Base-by-base conservation (phyloP, 2,113 vertebrate species). In the Neomonachus schauinslandi region DNA sequence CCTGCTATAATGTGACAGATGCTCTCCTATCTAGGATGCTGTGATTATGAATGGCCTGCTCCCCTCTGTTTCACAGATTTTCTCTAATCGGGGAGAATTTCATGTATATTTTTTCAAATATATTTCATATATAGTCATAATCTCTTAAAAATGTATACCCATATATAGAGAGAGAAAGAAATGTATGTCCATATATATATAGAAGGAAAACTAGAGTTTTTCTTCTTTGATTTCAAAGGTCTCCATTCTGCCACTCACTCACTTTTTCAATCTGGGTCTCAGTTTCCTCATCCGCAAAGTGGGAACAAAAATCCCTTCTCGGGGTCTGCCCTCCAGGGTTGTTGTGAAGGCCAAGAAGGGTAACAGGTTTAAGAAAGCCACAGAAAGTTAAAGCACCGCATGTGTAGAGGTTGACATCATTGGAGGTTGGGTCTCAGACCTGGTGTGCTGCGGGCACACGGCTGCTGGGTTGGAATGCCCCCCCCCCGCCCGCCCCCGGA, bases 391-490 rank as follows among this genome's bases (percentile, higher is more conserved):
- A 67, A 53, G 9, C 22, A 3, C 28, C 26, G 0, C 22, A 21
- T 0, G 0, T 14, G 24, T 0, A 18, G 72, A 55, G 42, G 24
- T 22, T n/a, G n/a, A 69, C 39, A 7, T 59, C 51, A 10, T 16
- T 2, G 0, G 2, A 33, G 18, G 46, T 2, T 0, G 0, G 42
- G 46, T 3, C 46, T 19, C 42, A 21, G 42, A 61, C 3, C 10
- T 11, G 11, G 42, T 55, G 1, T 4, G 7, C 14, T 39, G 5
- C 4, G 31, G 57, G 39, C 16, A n/a, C 21, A 5, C 1, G 77
- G 79, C 18, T 53, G 11, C 14, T 51, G 28, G 67, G 33, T 12
- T 36, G 1, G 82, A 28, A 80, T 2, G 39, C 7, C 46, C 46
- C 46, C 7, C 46, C 46, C 46, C 28, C 5, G 6, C 6, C 12